These are phyloP conservation scores for Desmodus rotundus DNA, from an alignment of 2,113 vertebrate genomes.

Conservation along the genomic window DNA sequence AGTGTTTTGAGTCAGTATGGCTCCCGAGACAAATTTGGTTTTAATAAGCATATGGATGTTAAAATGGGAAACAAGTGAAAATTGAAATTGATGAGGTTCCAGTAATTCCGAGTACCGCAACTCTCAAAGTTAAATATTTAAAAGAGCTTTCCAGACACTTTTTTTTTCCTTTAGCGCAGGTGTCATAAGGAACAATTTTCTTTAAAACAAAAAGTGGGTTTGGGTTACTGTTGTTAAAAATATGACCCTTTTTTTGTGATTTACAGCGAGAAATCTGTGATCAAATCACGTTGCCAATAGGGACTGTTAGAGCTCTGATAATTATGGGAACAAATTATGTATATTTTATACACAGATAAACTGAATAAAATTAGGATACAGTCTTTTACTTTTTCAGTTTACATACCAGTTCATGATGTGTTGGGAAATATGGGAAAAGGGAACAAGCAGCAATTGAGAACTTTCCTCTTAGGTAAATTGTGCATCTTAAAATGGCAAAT, in stretches of 20 bases:
- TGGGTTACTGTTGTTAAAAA: not conserved
- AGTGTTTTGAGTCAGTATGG: not conserved
- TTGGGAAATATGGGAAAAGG: not conserved
- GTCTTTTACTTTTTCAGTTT: not conserved
- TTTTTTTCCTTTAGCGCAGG: not conserved
- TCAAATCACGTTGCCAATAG: not conserved
- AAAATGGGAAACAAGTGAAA: conserved; percentile 29
- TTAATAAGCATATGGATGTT: not conserved
- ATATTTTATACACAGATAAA: not conserved
- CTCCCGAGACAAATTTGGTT: not conserved
- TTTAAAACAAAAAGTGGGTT: conserved; percentile 18
- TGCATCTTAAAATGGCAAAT: not conserved
- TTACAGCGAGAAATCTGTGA: not conserved
- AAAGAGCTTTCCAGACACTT: not conserved
- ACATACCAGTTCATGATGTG: not conserved
- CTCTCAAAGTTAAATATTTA: conserved; percentile 11
- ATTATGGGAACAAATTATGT: not conserved
- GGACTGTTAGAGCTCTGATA: not conserved
- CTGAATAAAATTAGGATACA: not conserved
- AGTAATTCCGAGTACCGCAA: not conserved
- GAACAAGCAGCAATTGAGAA: not conserved
- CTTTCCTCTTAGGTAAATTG: not conserved
- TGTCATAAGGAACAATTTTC: not conserved
- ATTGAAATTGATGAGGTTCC: not conserved
- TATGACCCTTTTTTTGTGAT: not conserved